Percentiles rank a stretch among this genome's conserved stretches.
Evolutionary conservation across 1,140 invertebrate genomes (phyloP).

Genomic region (Globodera ellingtonae): DNA sequence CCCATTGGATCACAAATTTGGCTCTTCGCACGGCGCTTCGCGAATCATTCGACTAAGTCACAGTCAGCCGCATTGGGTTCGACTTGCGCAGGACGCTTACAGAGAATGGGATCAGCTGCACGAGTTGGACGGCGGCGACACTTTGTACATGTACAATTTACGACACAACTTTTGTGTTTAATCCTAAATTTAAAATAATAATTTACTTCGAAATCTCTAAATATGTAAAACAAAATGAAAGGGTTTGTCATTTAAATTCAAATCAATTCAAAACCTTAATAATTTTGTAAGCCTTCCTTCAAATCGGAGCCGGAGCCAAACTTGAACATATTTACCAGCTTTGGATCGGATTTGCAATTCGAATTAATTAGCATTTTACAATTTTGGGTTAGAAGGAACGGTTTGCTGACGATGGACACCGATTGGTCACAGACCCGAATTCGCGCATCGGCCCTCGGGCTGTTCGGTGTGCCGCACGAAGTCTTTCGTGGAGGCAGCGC

Average conservation of each 20-base stretch:
- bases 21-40: conserved; percentile 52
- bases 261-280: too few species aligned
- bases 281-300: too few species aligned
- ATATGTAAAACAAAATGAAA: too few species aligned
- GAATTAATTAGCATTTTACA: not conserved
- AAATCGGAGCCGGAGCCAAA: too few species aligned
- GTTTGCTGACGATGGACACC: conserved; percentile 47
- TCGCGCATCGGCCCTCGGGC: conserved; percentile 33
- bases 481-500: conserved; percentile 12
- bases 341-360: too few species aligned
- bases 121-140: conserved; percentile 20
- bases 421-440: conserved; percentile 28
- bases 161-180: not conserved
- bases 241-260: too few species aligned
- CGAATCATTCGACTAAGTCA: conserved; percentile 50
- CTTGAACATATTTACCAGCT: too few species aligned
- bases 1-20: conserved; percentile 33
- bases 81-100: conserved; percentile 44
- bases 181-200: not conserved
- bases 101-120: conserved; percentile 38
- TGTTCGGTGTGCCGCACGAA: conserved; percentile 34
- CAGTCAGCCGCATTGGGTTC: conserved; percentile 39
- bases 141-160: conserved; percentile 26
- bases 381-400: conserved; percentile 41
- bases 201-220: not conserved